phyloP scores from a whole-genome alignment of 2,888 invertebrate genomes.

The Caenorhabditis angaria region DNA sequence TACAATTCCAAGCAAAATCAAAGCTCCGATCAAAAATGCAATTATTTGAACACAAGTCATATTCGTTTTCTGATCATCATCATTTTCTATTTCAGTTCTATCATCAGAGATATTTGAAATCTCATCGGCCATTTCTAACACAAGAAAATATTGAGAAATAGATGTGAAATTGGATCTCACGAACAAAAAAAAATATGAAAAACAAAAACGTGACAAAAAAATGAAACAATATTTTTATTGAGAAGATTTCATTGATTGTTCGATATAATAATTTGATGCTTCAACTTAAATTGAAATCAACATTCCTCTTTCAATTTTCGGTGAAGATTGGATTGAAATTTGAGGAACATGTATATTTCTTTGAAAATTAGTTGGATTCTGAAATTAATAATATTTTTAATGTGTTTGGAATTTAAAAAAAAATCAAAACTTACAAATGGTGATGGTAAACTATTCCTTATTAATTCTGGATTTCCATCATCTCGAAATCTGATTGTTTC shows the following conservation, averaged over 20 bases:
- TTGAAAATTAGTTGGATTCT: too few relatives aligned
- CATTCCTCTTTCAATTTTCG: background rate
- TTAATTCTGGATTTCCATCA: background rate
- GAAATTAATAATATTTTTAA: too few relatives aligned
- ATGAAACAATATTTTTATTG: background rate
- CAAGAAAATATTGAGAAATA: too few relatives aligned
- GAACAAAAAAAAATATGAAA: background rate
- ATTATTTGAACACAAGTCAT: background rate
- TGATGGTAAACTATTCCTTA: background rate
- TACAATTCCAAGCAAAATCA: background rate
- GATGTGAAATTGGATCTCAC: background rate
- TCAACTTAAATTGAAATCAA: background rate
- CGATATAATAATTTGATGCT: background rate
- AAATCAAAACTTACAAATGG: background rate
- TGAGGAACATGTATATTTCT: too few relatives aligned
- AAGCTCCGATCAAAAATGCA: background rate
- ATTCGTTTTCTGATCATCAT: background rate
- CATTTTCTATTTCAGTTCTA: background rate
- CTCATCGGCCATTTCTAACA: too few relatives aligned
- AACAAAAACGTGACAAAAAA: background rate
- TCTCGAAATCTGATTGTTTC: background rate
- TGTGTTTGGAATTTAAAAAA: too few relatives aligned
- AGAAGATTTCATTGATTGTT: background rate
- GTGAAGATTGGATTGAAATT: background rate
- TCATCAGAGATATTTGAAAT: too few relatives aligned